Percentiles rank a stretch among this genome's conserved stretches.
phyloP scores from a whole-genome alignment of 2,113 vertebrate species.

The Oriolus oriolus region DNA sequence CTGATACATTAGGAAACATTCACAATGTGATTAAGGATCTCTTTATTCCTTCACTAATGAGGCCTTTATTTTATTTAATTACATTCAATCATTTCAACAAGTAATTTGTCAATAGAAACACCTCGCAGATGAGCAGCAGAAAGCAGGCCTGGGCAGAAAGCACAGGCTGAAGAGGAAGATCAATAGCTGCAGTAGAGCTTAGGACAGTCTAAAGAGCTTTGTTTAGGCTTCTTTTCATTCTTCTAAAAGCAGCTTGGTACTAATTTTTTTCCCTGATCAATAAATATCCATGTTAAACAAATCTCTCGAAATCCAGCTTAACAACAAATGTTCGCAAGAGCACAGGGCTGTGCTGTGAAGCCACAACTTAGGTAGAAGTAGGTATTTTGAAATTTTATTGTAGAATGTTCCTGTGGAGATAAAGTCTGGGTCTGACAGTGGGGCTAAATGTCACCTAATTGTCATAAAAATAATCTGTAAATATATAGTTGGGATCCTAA shows the following conservation, averaged over 20 bases:
- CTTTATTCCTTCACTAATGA: not conserved
- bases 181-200: slow-evolving; percentile 18
- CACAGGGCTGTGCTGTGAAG: not conserved
- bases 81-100: not conserved
- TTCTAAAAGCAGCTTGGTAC: slow-evolving; percentile 31
- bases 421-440: not conserved
- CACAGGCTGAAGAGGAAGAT: not conserved
- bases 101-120: not conserved
- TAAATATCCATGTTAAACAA: slow-evolving; percentile 30
- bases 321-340: not conserved
- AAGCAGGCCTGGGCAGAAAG: not conserved
- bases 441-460: too few species aligned
- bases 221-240: slow-evolving; percentile 44
- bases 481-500: not conserved
- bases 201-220: slow-evolving; percentile 12
- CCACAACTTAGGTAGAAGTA: not conserved
- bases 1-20: not conserved
- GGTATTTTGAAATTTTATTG: not conserved
- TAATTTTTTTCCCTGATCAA: not conserved
- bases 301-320: slow-evolving; percentile 52
- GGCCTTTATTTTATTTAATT: not conserved
- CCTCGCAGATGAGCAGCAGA: not conserved
- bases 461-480: not conserved
- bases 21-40: not conserved
- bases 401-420: not conserved